These are phyloP conservation scores for Caenorhabditis drosophilae DNA, from an alignment of 2,888 invertebrate genomes.

Conservation along the genomic window DNA sequence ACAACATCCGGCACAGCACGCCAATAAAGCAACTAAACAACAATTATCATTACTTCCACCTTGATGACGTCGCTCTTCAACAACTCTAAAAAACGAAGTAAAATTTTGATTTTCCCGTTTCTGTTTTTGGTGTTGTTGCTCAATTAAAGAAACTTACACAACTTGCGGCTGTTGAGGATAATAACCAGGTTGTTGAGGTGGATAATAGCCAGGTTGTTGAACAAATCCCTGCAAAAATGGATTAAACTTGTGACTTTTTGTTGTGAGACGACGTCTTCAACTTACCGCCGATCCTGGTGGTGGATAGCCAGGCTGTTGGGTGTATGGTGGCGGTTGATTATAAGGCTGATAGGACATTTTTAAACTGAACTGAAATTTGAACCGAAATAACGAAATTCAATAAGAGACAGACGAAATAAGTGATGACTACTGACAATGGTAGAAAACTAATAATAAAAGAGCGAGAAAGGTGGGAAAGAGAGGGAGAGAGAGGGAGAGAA, in stretches of 20 bases:
- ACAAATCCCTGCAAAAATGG: slow-evolving; percentile 14
- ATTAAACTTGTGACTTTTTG: no score
- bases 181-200: slow-evolving; percentile 15
- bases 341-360: slow-evolving; percentile 37
- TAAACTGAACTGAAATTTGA: no score
- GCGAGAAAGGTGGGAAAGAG: no score
- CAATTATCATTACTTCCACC: slow-evolving; percentile 35
- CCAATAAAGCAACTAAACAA: slow-evolving; percentile 32
- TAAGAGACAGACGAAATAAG: no score
- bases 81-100: slow-evolving; percentile 31
- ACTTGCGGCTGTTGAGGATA: slow-evolving; percentile 7
- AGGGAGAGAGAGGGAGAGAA: no score
- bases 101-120: not conserved
- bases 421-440: no score
- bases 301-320: slow-evolving; percentile 39
- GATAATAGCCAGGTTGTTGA: slow-evolving; percentile 33
- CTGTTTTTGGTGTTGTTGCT: not conserved
- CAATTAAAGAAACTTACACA: slow-evolving; percentile 1
- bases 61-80: slow-evolving; percentile 22
- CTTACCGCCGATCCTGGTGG: slow-evolving; percentile 33
- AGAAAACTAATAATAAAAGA: no score
- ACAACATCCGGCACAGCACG: slow-evolving; percentile 43
- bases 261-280: no score
- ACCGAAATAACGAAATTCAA: no score
- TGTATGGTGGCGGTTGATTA: slow-evolving; percentile 37